Base-by-base conservation (phyloP, 1,140 invertebrate genomes). In the Coptotermes formosanus region DNA sequence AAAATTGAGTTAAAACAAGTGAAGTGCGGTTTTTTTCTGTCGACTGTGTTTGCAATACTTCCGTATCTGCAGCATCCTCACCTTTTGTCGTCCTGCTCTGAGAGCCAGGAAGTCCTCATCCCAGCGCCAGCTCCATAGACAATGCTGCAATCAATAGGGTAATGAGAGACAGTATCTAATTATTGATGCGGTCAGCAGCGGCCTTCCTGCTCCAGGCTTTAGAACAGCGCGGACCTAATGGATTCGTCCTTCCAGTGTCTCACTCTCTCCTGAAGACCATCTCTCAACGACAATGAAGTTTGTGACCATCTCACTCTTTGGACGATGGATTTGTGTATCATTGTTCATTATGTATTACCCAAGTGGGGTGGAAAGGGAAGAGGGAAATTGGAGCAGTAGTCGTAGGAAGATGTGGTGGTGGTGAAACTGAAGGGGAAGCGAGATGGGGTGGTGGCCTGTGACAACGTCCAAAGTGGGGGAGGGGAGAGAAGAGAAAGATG, bases 121-220 rank as follows among this genome's bases (percentile, higher is more conserved):
- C 19, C 64, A 25, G 25, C 25, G 25, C n/a, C 64, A 8, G 9
- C 64, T 75, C 64, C 25, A n/a, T 25, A 75, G 64, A 75, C 64
- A 75, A 75, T 75, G 64, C 64, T 75, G n/a, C 64, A 75, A 75
- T 75, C 64, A 75, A 75, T 75, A 75, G 64, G 64, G 64, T 75
- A 75, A 75, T 75, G 64, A 75, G 64, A n/a, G 9, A 30, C 64
- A 75, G 64, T 75, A 75, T 75, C 64, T 75, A 75, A 75, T 75
- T 75, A 75, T 75, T 75, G 64, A 30, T 75, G 64, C 64, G 64
- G 64, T 75, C n/a, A 75, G 64, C 64, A 75, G 64, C 14, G n/a
- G 64, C 64, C 64, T 75, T 75, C 64, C 25, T 25, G 3, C 64
- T 75, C 64, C 64, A 16, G 64, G 64, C 64, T 75, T 75, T 75